These are phyloP conservation scores for Acleris cristana DNA, from an alignment of 2,888 invertebrate species.

Conservation along the genomic window DNA sequence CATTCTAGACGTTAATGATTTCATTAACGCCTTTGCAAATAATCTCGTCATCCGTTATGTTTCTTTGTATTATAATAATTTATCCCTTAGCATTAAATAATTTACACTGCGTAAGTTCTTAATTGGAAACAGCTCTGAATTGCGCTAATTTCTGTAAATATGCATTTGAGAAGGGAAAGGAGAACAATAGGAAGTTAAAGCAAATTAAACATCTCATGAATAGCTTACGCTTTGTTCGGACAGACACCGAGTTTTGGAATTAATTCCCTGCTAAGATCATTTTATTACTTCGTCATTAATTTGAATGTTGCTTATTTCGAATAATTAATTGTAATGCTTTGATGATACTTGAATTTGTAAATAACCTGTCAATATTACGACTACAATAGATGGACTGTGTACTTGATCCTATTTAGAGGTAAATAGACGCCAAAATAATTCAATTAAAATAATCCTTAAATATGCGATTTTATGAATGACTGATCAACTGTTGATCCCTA, in stretches of 20 bases:
- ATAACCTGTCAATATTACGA: no score
- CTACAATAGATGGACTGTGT: no score
- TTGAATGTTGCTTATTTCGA: background rate
- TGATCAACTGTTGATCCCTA: no score
- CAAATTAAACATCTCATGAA: slow-evolving; percentile 21
- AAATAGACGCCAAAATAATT: no score
- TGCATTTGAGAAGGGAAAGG: slow-evolving; percentile 3
- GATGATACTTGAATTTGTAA: no score
- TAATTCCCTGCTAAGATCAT: background rate
- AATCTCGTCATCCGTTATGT: no score
- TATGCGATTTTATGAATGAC: no score
- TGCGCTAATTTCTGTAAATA: slow-evolving; percentile 16
- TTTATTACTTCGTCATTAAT: background rate
- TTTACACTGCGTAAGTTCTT: slow-evolving; percentile 5
- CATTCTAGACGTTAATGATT: no score
- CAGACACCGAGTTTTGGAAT: background rate
- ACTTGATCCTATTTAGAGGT: no score
- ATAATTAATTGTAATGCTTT: background rate
- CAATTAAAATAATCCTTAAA: no score
- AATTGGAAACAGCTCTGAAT: slow-evolving; percentile 4
- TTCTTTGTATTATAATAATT: no score
- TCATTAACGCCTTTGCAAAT: no score
- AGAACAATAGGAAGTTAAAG: slow-evolving; percentile 14
- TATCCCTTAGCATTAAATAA: background rate
- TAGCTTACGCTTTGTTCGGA: slow-evolving; percentile 8